Evolutionary conservation across 1,140 invertebrate genomes (phyloP).

Genomic region (Ephestia elutella): DNA sequence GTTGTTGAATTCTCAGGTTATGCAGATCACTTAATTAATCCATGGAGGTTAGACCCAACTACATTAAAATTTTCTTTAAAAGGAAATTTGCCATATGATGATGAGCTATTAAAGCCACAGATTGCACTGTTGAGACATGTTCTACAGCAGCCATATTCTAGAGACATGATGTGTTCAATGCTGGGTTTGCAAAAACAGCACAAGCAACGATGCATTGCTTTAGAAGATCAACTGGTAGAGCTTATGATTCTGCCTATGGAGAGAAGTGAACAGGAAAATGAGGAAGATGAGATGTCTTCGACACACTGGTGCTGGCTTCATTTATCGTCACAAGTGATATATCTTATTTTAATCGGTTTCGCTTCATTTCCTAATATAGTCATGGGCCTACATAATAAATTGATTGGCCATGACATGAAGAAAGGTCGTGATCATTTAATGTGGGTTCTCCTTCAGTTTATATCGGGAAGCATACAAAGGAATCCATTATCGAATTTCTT

Average conservation of each 20-base stretch:
- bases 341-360: constrained; percentile 96
- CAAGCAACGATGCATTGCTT: constrained; percentile 89
- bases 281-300: constrained; percentile 79
- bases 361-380: constrained; percentile 95
- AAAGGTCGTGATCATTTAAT: constrained; percentile 96
- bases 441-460: constrained; percentile 98
- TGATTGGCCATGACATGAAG: constrained; percentile 85
- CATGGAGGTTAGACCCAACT: constrained; percentile 92
- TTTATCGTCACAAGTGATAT: constrained; percentile 95
- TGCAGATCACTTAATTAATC: constrained; percentile 89
- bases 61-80: constrained; percentile 92
- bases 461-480: constrained; percentile 96
- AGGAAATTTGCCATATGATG: constrained; percentile 93
- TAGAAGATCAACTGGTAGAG: constrained; percentile 96
- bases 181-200: constrained; percentile 94
- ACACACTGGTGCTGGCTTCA: constrained; percentile 94
- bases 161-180: constrained; percentile 97
- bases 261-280: constrained; percentile 82
- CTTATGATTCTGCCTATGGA: constrained; percentile 94
- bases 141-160: constrained; percentile 94
- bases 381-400: constrained; percentile 88
- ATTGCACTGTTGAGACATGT: constrained; percentile 91
- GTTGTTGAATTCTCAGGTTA: constrained; percentile 93
- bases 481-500: constrained; percentile 93
- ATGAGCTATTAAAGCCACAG: constrained; percentile 92